These are phyloP conservation scores for Oceanodroma leucorhoa DNA, from an alignment of 2,797 vertebrate genomes.

Conservation along the genomic window DNA sequence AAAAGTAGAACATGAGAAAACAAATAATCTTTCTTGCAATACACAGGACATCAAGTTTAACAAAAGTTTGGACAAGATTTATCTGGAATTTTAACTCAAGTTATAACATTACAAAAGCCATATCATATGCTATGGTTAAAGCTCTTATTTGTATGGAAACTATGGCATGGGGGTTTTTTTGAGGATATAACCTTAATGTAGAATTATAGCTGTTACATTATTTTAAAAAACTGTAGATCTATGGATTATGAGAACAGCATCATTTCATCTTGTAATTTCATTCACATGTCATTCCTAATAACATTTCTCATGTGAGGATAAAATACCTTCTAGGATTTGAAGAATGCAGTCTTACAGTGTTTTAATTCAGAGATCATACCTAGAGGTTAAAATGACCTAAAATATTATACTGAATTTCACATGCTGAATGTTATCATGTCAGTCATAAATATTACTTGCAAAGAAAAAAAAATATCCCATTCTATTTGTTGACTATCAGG, in stretches of 20 bases:
- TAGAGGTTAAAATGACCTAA: neutral
- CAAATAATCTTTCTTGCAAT: neutral
- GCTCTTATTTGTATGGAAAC: neutral
- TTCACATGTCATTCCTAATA: neutral
- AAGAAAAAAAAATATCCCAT: neutral
- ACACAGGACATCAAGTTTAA: neutral
- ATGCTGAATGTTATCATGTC: neutral
- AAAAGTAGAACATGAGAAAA: neutral
- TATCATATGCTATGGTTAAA: neutral
- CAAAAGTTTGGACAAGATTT: neutral
- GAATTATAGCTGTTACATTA: neutral
- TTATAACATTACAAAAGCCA: neutral
- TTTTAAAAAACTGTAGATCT: neutral
- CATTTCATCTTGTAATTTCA: neutral
- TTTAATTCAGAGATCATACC: neutral
- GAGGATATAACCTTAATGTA: neutral
- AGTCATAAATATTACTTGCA: neutral
- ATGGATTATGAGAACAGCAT: neutral
- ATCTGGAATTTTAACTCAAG: neutral
- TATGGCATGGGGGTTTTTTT: fast-evolving
- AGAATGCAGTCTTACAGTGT: neutral
- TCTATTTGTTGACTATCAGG: neutral
- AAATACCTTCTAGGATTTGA: neutral
- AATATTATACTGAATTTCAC: neutral
- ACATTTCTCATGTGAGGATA: neutral